phyloP scores from a whole-genome alignment of 2,888 invertebrate species.

The Drosophila kanekoi region DNA sequence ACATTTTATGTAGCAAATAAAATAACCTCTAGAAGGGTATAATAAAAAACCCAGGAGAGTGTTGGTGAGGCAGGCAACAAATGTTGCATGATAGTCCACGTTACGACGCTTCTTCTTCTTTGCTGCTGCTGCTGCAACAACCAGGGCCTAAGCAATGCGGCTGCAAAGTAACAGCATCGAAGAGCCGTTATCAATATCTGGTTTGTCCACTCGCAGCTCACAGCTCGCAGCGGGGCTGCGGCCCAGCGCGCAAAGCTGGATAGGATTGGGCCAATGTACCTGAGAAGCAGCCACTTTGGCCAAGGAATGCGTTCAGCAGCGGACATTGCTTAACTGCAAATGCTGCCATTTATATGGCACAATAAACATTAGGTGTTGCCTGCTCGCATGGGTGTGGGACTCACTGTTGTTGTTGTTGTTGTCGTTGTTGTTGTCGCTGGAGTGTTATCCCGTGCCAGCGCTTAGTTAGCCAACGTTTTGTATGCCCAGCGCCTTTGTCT shows the following conservation, averaged over 20 bases:
- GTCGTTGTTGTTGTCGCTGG: constrained; percentile 29
- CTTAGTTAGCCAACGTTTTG: constrained; percentile 77
- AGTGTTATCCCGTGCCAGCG: constrained; percentile 75
- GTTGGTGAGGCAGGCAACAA: constrained; percentile 68
- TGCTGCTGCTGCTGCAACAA: constrained; percentile 16
- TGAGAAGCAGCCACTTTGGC: constrained; percentile 62
- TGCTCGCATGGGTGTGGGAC: constrained; percentile 65
- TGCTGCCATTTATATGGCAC: constrained; percentile 81
- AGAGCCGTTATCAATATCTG: constrained; percentile 85
- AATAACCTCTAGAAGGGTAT: too few relatives aligned
- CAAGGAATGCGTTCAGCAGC: constrained; percentile 62
- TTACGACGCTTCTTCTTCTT: constrained; percentile 25
- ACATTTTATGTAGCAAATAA: too few relatives aligned
- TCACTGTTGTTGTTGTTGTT: constrained; percentile 17
- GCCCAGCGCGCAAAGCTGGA: constrained; percentile 47
- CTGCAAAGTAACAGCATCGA: constrained; percentile 83
- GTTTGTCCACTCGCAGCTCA: constrained; percentile 76
- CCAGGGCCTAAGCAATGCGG: constrained; percentile 66
- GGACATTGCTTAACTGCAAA: constrained; percentile 80
- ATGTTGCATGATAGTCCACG: constrained; percentile 74
- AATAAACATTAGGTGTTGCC: constrained; percentile 81
- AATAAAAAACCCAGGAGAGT: constrained; percentile 19
- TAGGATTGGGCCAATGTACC: constrained; percentile 83
- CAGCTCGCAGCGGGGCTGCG: constrained; percentile 47
- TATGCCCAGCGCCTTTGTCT: constrained; percentile 71